Conservation (phyloP, 2,888 invertebrate genomes). For the Desoria tigrina region DNA sequence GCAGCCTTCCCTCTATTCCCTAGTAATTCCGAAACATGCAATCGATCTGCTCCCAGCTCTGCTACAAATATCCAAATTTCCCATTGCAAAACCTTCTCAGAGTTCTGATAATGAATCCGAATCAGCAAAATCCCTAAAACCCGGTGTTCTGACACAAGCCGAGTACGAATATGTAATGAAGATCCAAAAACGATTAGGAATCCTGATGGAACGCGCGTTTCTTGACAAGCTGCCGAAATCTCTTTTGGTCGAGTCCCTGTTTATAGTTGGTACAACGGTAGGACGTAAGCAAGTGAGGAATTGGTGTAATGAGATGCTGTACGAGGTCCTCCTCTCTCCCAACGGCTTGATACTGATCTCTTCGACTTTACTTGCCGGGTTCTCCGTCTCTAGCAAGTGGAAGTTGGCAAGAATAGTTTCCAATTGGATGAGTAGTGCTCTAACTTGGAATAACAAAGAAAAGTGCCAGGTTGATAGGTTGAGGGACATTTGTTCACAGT, state of each 20-base stretch:
- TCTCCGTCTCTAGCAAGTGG: slow-evolving; percentile 37
- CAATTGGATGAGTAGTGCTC: slow-evolving; percentile 31
- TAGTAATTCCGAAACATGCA: slow-evolving; percentile 63
- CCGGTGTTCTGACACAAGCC: slow-evolving; percentile 20
- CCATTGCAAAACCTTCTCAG: slow-evolving; percentile 67
- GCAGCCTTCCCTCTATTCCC: slow-evolving; percentile 28
- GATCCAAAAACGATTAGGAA: slow-evolving; percentile 21
- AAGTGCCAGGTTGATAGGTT: neutral
- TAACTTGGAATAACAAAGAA: neutral
- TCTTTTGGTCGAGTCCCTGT: slow-evolving; percentile 36
- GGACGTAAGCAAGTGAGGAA: slow-evolving; percentile 39
- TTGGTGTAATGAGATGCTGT: slow-evolving; percentile 36
- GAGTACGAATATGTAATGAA: slow-evolving; percentile 35
- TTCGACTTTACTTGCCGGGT: slow-evolving; percentile 29
- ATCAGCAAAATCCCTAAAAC: neutral
- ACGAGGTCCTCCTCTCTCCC: slow-evolving; percentile 28
- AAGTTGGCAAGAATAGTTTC: slow-evolving; percentile 35
- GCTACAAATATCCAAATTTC: slow-evolving; percentile 70
- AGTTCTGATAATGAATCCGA: slow-evolving; percentile 6
- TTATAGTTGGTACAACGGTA: slow-evolving; percentile 40
- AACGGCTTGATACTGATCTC: slow-evolving; percentile 38
- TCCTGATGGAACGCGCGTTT: slow-evolving; percentile 18
- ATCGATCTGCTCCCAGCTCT: slow-evolving; percentile 68
- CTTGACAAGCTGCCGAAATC: slow-evolving; percentile 25
- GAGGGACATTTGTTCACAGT: slow-evolving; percentile 12